A percentile compares a stretch with the other conserved stretches of the same genome.
These are phyloP conservation scores for Chalcis sispes DNA, from an alignment of 2,888 invertebrate genomes.

Conservation along the genomic window DNA sequence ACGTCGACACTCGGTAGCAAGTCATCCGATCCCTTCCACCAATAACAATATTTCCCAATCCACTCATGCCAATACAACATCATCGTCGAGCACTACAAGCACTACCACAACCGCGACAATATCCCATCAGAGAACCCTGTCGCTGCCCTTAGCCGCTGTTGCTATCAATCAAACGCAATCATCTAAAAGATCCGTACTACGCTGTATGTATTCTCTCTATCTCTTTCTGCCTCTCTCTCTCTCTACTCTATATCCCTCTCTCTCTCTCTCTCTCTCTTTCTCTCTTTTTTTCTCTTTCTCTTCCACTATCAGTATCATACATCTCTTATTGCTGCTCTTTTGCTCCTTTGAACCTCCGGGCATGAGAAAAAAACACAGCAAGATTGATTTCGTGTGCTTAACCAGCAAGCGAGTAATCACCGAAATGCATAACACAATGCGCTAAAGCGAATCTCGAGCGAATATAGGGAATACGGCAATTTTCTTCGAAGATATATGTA, in stretches of 20 bases:
- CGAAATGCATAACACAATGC: constrained; percentile 5
- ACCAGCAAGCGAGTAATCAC: constrained; percentile 10
- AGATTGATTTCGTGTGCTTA: constrained; percentile 17
- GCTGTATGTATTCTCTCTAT: constrained; percentile 74
- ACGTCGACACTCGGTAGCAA: constrained; percentile 75
- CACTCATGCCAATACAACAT: constrained; percentile 70
- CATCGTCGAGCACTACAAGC: constrained; percentile 67
- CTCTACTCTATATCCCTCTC: background rate
- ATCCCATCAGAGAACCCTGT: constrained; percentile 83
- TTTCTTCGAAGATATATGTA: too few species aligned
- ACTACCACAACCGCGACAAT: constrained; percentile 71
- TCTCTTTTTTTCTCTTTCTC: background rate
- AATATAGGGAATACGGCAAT: too few species aligned
- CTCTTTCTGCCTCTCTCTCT: constrained; percentile 62
- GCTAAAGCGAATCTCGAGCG: too few species aligned
- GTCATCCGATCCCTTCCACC: constrained; percentile 72
- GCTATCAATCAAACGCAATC: constrained; percentile 76
- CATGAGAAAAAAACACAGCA: too few species aligned
- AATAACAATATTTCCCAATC: constrained; percentile 70
- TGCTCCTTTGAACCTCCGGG: background rate
- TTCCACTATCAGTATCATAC: background rate
- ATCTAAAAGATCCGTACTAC: constrained; percentile 75
- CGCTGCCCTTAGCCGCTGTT: constrained; percentile 82
- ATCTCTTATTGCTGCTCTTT: constrained; percentile 10
- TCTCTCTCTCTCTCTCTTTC: background rate